These are phyloP conservation scores for Nannoperca obscura DNA, from an alignment of 2,797 vertebrate genomes.

Conservation along the genomic window DNA sequence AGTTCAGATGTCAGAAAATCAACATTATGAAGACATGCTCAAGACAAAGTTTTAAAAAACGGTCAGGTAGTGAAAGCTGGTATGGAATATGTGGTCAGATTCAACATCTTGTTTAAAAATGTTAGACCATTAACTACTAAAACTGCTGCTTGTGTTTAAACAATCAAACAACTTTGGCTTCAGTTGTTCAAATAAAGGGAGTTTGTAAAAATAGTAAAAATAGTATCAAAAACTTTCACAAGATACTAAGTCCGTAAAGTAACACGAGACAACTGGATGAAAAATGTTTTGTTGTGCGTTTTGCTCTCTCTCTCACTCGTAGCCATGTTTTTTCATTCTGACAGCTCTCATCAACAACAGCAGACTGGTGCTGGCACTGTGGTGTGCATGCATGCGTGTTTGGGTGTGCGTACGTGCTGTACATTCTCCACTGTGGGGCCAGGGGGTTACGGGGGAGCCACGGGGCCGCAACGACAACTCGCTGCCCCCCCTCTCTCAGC, in stretches of 20 bases:
- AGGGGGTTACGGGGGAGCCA: slow-evolving; percentile 76
- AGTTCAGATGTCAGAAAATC: background rate
- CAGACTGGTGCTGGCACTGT: slow-evolving; percentile 65
- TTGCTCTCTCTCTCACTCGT: slow-evolving; percentile 60
- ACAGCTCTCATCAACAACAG: slow-evolving; percentile 85
- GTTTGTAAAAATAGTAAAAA: background rate
- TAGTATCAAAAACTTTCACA: background rate
- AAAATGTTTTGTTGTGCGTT: slow-evolving; percentile 50
- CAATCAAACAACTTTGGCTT: background rate
- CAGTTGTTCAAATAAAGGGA: background rate
- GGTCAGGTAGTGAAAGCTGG: background rate
- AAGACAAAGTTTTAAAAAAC: slow-evolving; percentile 3
- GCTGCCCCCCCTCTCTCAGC: slow-evolving; percentile 59
- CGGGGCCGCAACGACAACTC: slow-evolving; percentile 79
- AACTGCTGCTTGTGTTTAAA: background rate
- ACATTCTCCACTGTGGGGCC: slow-evolving; percentile 66
- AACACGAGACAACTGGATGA: slow-evolving; percentile 45
- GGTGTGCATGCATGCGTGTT: slow-evolving; percentile 46
- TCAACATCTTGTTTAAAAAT: background rate
- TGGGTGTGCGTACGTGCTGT: slow-evolving; percentile 49
- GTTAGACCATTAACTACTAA: background rate
- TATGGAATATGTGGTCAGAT: background rate
- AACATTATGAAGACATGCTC: background rate
- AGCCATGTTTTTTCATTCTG: slow-evolving; percentile 75
- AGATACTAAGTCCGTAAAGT: slow-evolving; percentile 10